A percentile compares a stretch with the other conserved stretches of the same genome.
phyloP scores from a whole-genome alignment of 2,888 invertebrate genomes.

The Vanessa cardui region DNA sequence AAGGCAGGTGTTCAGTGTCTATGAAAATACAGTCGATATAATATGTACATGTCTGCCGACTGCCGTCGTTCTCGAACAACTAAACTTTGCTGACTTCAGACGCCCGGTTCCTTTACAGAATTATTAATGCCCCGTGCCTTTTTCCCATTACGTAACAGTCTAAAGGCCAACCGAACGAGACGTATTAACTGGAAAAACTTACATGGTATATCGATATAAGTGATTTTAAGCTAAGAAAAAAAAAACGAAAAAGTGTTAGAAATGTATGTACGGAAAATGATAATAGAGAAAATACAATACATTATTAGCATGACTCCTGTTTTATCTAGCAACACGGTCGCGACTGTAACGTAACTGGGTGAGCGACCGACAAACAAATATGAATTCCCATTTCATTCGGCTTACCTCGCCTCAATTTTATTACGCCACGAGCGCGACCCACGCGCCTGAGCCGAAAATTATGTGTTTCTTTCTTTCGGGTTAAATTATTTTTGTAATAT shows the following conservation, averaged over 20 bases:
- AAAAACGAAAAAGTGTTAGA: too few species aligned
- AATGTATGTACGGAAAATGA: too few species aligned
- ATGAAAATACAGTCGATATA: conserved; percentile 2
- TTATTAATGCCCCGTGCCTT: conserved; percentile 5
- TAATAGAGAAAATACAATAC: too few species aligned
- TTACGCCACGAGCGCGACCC: conserved; percentile 3
- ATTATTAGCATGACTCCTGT: too few species aligned
- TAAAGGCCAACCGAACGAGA: background rate
- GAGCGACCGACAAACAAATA: conserved; percentile 5
- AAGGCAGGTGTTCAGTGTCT: background rate
- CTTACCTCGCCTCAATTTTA: conserved; percentile 10
- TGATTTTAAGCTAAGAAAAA: background rate
- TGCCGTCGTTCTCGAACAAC: conserved; percentile 1
- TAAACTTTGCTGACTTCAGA: conserved; percentile 2
- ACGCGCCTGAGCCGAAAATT: background rate
- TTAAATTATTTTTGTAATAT: background rate
- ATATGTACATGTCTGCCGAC: background rate
- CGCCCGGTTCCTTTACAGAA: conserved; percentile 6
- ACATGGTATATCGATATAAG: background rate
- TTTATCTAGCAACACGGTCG: too few species aligned
- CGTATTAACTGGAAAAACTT: background rate
- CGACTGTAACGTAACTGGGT: background rate
- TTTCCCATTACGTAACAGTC: conserved; percentile 1
- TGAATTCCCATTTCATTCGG: conserved; percentile 7
- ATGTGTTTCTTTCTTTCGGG: background rate